Evolutionary conservation across 2,888 invertebrate genomes (phyloP), one percentile per base, ranked within the genome.

Genomic region (Hymenopus coronatus): DNA sequence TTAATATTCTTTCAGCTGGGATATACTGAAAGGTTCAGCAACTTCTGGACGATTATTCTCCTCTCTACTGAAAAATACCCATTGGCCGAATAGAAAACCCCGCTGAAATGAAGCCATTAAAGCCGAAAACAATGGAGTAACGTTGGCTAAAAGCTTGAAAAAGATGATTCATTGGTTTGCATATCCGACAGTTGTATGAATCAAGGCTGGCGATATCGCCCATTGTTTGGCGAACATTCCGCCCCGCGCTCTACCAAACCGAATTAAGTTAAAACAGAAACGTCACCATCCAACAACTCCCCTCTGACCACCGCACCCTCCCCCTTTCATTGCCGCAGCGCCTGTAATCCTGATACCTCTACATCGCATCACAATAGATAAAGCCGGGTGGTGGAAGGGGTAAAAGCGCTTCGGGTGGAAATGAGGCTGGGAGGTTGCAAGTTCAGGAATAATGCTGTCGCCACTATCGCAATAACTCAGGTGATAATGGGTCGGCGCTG

Each of bases 381-480:
- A 82, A 82, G 30, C 82, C 54, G 54, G 54, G 20, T 25, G 81
- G 82, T 82, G 87, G 27, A 82, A 82, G 82, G 87, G 87, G 82
- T 87, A 82, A 87, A 87, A 87, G 87, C 87, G 82, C 33, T 87
- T 70, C 46, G 70, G 86, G 81, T 25, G 20, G 54, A n/a, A 27
- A 70, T 27, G 30, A 14, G 28, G 46, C 12, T 70, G 54, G 54
- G 54, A 70, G 54, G 54, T 70, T 70, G 54, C 54, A 81, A 27
- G 82, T 83, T 54, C 84, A 85, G 85, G 88, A 82, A 82, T 84
- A 81, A 87, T 83, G 88, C 88, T 89, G 89, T 89, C 89, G 88
- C 83, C 89, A 89, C 86, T 84, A 83, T 40, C 28, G 82, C 83
- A 84, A 86, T 89, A 89, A 89, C 86, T 89, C 89, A 89, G 89